phyloP scores from a whole-genome alignment of 2,113 vertebrate species.

The Eulemur macaco region DNA sequence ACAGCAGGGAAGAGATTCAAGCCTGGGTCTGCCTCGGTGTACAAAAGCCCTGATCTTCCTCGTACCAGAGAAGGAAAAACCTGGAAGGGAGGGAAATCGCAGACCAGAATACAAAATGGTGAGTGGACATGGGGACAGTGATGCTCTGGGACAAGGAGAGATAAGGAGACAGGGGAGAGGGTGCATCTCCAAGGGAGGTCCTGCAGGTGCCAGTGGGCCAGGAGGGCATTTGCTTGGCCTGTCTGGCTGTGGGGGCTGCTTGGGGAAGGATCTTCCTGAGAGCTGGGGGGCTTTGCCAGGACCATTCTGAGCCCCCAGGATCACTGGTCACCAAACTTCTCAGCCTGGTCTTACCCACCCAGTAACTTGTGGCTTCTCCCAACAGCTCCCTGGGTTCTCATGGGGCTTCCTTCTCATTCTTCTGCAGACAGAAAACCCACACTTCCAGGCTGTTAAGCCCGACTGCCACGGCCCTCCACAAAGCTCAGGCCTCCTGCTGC shows the following conservation, averaged over 20 bases:
- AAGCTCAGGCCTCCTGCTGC: no score
- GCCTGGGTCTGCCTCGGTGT: neutral
- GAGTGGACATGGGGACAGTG: no score
- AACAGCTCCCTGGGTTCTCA: rapidly evolving
- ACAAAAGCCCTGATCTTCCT: neutral
- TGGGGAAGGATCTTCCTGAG: neutral
- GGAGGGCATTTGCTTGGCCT: no score
- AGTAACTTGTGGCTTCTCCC: neutral
- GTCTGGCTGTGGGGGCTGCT: no score
- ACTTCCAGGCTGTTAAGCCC: neutral
- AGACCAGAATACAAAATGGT: neutral
- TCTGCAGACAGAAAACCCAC: neutral
- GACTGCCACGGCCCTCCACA: neutral
- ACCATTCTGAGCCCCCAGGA: neutral
- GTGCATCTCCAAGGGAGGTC: neutral
- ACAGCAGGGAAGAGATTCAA: neutral
- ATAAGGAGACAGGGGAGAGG: neutral
- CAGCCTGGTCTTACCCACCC: no score
- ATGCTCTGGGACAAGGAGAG: neutral
- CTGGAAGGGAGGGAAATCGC: neutral
- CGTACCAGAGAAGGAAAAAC: neutral
- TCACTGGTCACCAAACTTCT: neutral
- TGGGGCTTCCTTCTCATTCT: neutral
- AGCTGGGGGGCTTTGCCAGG: neutral
- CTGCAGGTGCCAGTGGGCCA: neutral